These are phyloP conservation scores for Thumatha senex DNA, from an alignment of 2,888 invertebrate genomes.

Conservation along the genomic window DNA sequence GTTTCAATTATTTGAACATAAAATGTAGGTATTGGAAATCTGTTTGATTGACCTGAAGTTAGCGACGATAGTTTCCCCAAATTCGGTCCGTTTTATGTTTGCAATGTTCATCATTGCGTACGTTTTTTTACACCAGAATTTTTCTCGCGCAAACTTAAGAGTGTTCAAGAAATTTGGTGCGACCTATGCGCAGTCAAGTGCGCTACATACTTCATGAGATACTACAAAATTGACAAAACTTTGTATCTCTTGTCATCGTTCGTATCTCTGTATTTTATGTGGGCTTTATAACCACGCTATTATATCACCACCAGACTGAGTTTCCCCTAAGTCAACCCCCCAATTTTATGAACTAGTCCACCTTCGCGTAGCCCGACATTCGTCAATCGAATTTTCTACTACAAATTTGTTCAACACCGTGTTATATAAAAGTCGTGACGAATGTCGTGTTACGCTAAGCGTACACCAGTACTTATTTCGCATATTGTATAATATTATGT, in stretches of 20 bases:
- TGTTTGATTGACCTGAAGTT: not conserved
- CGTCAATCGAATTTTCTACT: constrained; percentile 1
- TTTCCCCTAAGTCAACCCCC: constrained; percentile 51
- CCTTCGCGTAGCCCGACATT: constrained; percentile 39
- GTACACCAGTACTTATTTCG: constrained; percentile 51
- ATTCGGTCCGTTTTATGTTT: too few relatives aligned
- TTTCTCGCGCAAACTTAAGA: too few relatives aligned
- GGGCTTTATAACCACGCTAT: constrained; percentile 27
- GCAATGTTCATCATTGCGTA: too few relatives aligned
- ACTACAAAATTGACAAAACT: not conserved
- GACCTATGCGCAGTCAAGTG: too few relatives aligned
- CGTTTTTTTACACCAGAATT: too few relatives aligned
- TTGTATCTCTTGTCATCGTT: too few relatives aligned
- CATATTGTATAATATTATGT: constrained; percentile 54
- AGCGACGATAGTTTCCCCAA: too few relatives aligned
- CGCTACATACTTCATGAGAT: too few relatives aligned
- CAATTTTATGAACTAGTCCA: constrained; percentile 42
- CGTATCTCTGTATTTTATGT: constrained; percentile 12
- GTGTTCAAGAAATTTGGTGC: too few relatives aligned
- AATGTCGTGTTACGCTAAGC: constrained; percentile 33
- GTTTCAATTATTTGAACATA: not conserved
- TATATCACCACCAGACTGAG: constrained; percentile 55
- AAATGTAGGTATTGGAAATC: too few relatives aligned
- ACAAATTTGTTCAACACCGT: constrained; percentile 5
- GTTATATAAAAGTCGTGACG: constrained; percentile 18